Evolutionary conservation across 2,113 vertebrate species (phyloP).

Genomic region (Odocoileus hemionus): DNA sequence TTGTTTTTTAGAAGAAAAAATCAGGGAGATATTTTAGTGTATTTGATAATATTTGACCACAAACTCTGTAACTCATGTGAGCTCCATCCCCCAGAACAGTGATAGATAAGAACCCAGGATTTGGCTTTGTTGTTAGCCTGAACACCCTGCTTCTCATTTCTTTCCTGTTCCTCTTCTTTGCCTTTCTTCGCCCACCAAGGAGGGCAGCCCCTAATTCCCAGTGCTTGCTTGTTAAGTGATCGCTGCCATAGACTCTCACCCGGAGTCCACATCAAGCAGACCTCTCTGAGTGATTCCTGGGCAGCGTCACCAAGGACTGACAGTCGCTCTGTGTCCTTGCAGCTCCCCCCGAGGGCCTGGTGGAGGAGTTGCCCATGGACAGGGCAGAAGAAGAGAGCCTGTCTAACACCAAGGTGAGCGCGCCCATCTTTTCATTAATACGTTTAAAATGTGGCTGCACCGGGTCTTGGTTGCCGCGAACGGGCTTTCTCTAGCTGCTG

Average conservation of each 20-base stretch:
- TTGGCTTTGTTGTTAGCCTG: not conserved
- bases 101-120: not conserved
- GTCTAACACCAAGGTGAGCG: not conserved
- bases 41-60: not conserved
- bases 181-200: not conserved
- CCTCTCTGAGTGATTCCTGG: not conserved
- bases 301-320: not conserved
- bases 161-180: not conserved
- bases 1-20: not conserved
- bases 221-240: not conserved
- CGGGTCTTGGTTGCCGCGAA: not conserved
- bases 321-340: not conserved
- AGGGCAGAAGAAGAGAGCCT: not conserved
- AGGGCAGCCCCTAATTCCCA: not conserved
- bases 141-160: not conserved
- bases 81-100: not conserved
- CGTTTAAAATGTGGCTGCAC: not conserved
- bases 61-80: not conserved
- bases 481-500: not conserved
- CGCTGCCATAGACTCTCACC: rapidly evolving
- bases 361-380: not conserved
- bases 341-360: not conserved
- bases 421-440: not conserved
- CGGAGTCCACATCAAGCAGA: not conserved
- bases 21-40: not conserved